Base-by-base conservation (phyloP, 2,888 invertebrate genomes). In the Stenichneumon culpator region DNA sequence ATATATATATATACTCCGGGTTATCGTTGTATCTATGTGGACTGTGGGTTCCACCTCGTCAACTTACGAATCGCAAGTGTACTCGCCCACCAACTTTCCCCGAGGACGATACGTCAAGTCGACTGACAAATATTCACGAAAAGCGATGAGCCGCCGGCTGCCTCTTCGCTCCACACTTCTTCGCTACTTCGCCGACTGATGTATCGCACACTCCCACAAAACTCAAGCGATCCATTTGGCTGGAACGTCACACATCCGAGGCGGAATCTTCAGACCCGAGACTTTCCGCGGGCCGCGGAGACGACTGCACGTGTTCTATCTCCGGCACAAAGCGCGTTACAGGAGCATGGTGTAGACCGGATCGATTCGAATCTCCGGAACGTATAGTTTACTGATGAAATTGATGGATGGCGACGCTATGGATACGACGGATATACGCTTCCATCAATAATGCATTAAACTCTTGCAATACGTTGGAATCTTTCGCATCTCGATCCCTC, bases 71-170 rank as follows among this genome's bases (percentile, higher is more conserved):
- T 78, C 47, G 69, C 80, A 44, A 28, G 57, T 54, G 74, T 79
- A 68, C 67, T 65, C 79, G 79, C 75, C 39, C 72, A 68, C 78
- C 73, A 84, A 81, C 77, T 84, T 87, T 63, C 75, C 25, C 67
- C 63, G 70, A 72, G 77, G 60, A 72, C 84, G 74, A 83, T 83
- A 82, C 84, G 77, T 83, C 87, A 87, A 70, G 25, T 70, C 54
- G 78, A 68, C 86, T 80, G 86, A 81, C 87, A 88, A 86, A 89
- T 86, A 87, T 87, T 87, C 84, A 78, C 84, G 84, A 68, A 88
- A 87, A 87, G 78, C 82, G 80, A 84, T 69, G 79, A 79, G 60
- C 75, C 72, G 69, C 50, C 60, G 68, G 69, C 77, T 79, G 60
- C 50, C 67, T 75, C 57, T 60, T 47, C 68, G 75, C 54, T 70